Base-by-base conservation (phyloP, 2,888 invertebrate species). In the Thera obeliscata region DNA sequence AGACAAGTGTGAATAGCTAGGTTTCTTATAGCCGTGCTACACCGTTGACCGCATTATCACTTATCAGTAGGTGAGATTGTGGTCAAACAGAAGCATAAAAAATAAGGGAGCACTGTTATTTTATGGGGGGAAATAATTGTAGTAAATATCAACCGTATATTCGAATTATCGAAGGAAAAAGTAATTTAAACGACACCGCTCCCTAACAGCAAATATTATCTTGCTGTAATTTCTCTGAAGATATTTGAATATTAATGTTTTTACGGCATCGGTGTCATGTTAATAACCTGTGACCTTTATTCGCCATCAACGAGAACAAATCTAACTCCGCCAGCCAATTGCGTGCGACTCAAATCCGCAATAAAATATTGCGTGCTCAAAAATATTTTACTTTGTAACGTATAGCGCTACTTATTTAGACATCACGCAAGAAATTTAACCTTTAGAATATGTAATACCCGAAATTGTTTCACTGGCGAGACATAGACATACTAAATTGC, bases 321-420 rank as follows among this genome's bases (percentile, higher is more conserved):
- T 52, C 33, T 2, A 52, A 33, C 33, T 52, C 9, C 33, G 33
- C 9, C 8, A 33, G 33, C 33, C 6, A 2, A 52, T 52, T 52
- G 52, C 52, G 52, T 52, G 52, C 52, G 52, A 33, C 33, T 38
- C 38, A 33, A 52, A 52, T 33, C 52, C 22, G 52, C 33, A 52
- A 33, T 22, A 50, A 22, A 50, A 50, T 52, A 33, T 33, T 52
- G 33, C 52, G 52, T 52, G 22, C 33, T 22, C 43, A 46, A 46
- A 43, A 43, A 46, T 46, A 9, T 46, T 46, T 46, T 9, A 46
- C 43, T 43, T 43, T 43, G 43, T 43, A 7, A 7, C 43, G 43
- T 52, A 50, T 12, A 33, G 52, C 33, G 12, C 12, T 49, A 49
- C 5, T 43, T 7, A 43, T 7, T 12, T 8, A 12, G 8, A 9